A percentile compares a stretch with the other conserved stretches of the same genome.
Conservation (phyloP, 2,888 invertebrate genomes). For the Tenthredo livida region DNA sequence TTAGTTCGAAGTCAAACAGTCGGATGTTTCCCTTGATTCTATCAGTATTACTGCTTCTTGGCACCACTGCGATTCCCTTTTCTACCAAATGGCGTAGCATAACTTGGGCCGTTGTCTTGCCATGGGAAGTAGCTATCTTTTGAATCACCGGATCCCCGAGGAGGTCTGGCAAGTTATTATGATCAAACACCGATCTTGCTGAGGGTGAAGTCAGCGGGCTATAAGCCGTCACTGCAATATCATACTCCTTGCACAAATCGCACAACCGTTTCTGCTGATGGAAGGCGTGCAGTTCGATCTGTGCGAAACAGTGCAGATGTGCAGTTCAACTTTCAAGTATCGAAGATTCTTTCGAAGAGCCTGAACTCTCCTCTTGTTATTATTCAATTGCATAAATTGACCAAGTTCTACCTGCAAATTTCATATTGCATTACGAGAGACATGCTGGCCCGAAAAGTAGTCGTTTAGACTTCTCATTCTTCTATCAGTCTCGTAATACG, state of each 20-base stretch:
- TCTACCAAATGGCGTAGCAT: slow-evolving; percentile 86
- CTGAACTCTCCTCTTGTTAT: slow-evolving; percentile 44
- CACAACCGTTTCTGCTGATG: slow-evolving; percentile 86
- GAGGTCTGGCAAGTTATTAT: slow-evolving; percentile 83
- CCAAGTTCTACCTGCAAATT: slow-evolving; percentile 78
- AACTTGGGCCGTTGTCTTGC: slow-evolving; percentile 85
- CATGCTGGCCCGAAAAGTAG: background rate
- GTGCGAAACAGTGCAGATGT: background rate
- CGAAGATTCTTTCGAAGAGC: background rate
- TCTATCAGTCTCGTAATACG: background rate
- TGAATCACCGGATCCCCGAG: slow-evolving; percentile 82
- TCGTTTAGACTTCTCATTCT: background rate
- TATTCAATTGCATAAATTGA: slow-evolving; percentile 13
- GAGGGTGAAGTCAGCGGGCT: slow-evolving; percentile 81
- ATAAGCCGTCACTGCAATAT: slow-evolving; percentile 86
- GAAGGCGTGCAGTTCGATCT: slow-evolving; percentile 88
- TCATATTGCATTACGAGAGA: background rate
- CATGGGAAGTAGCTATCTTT: slow-evolving; percentile 81
- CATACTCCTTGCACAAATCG: slow-evolving; percentile 82
- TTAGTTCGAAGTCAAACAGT: slow-evolving; percentile 84
- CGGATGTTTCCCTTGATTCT: slow-evolving; percentile 86
- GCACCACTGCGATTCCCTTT: slow-evolving; percentile 86
- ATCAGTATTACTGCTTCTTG: slow-evolving; percentile 87
- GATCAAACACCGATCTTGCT: slow-evolving; percentile 79
- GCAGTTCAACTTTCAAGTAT: background rate